Evolutionary conservation across 1,140 invertebrate species (phyloP), one percentile per base, ranked within the genome.

Genomic region (Bactericera cockerelli): DNA sequence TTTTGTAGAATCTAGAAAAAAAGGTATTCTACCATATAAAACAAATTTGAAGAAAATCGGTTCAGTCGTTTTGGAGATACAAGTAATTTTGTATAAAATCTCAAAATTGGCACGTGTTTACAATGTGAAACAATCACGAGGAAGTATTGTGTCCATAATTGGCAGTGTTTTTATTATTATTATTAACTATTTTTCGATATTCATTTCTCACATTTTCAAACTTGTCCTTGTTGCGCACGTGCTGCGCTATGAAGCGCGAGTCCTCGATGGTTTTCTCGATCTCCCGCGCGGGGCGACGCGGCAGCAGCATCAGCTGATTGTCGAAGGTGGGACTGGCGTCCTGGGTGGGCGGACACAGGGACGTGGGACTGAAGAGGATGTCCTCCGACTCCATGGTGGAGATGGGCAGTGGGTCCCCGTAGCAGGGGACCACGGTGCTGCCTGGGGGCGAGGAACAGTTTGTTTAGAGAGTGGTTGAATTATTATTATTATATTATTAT

Each of bases 201-300:
- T n/a, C n/a, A n/a, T n/a, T n/a, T n/a, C 87, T 88, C 76, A 93
- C 90, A 72, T 83, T 89, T 71, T 91, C 88, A 70, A 93, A 93
- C 70, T 87, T 88, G 74, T 93, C 89, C 72, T 92, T 90, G 74
- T 94, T 93, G 73, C 83, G 87, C 69, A 91, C 87, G 71, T 93
- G 89, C 73, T 93, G 90, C 70, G 90, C 90, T 74, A 93, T 92
- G 73, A 93, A 94, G 70, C 86, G 82, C 49, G 89, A 87, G 63
- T 89, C 87, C 70, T 88, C 83, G 69, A 92, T 83, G 65, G 89
- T 89, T 69, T 89, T 87, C 72, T 91, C 87, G 79, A 88, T 83
- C 70, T 86, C 56, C 83, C 80, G 70, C 83, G 84, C 66, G 86
- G 86, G 68, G 87, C 84, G 61, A 83, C 84, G 24, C 19, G 42